Evolutionary conservation across 1,140 invertebrate genomes (phyloP).

Genomic region (Ridgeia piscesae): DNA sequence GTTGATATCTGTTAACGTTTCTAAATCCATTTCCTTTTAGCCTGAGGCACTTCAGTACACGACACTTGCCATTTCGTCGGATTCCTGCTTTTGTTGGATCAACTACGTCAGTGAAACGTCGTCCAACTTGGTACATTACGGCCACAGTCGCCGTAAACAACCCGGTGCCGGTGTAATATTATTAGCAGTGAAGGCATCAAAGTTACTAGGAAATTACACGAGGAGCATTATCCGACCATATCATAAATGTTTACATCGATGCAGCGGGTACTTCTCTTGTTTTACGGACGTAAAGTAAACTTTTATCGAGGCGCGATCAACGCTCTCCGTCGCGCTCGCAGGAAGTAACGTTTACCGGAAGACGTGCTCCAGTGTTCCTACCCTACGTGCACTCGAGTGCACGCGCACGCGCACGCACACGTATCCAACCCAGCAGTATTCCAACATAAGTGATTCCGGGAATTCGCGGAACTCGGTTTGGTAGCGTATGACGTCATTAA

Average conservation of each 20-base stretch:
- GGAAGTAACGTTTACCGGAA: background rate
- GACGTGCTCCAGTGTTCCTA: background rate
- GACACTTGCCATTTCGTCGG: no score
- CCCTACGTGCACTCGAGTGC: background rate
- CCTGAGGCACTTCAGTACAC: no score
- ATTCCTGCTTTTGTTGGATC: background rate
- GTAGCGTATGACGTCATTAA: background rate
- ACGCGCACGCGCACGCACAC: background rate
- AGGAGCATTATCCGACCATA: background rate
- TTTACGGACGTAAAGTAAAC: background rate
- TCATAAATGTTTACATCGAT: conserved; percentile 2
- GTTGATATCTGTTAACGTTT: no score
- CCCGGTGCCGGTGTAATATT: background rate
- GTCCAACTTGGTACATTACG: background rate
- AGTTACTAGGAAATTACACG: background rate
- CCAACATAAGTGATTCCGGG: background rate
- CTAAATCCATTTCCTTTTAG: no score
- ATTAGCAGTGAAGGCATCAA: background rate
- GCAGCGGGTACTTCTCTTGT: background rate
- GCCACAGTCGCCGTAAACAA: no score
- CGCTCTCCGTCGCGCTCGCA: background rate
- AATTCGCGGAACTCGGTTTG: background rate
- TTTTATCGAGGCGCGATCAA: background rate
- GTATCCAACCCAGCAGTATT: background rate
- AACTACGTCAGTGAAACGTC: background rate